Conservation (phyloP, 2,113 vertebrate species). For the Trematomus loennbergii region DNA sequence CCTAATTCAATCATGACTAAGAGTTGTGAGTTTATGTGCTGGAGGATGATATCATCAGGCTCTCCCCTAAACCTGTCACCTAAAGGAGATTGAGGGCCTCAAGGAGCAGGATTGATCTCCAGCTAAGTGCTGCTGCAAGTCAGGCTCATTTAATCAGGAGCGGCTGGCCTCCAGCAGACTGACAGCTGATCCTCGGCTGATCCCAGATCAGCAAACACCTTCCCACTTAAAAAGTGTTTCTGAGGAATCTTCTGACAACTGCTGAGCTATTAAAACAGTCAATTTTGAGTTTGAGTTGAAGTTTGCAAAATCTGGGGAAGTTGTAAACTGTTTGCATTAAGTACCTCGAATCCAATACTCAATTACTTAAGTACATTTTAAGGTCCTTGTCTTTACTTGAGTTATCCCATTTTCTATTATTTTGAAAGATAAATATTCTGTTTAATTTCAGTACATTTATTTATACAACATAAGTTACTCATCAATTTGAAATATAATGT, state of each 20-base stretch:
- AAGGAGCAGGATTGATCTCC: constrained; percentile 46
- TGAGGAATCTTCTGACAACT: constrained; percentile 9
- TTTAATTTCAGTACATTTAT: no score
- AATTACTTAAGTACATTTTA: not conserved
- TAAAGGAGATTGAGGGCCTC: constrained; percentile 55
- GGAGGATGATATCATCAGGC: constrained; percentile 46
- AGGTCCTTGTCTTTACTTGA: not conserved
- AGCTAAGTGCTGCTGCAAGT: constrained; percentile 54
- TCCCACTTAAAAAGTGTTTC: constrained; percentile 8
- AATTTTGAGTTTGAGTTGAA: not conserved
- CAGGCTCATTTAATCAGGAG: constrained; percentile 55
- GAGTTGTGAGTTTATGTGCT: constrained; percentile 31
- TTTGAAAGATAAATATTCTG: no score
- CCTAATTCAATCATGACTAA: constrained; percentile 47
- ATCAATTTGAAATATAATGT: no score
- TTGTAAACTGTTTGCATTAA: not conserved
- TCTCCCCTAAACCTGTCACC: constrained; percentile 62
- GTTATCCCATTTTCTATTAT: not conserved
- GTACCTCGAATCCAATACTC: not conserved
- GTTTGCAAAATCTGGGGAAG: not conserved
- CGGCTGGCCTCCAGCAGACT: constrained; percentile 30
- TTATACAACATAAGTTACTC: not conserved
- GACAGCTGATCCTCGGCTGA: constrained; percentile 50
- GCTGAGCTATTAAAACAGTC: not conserved
- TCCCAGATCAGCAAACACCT: constrained; percentile 50